A percentile compares a stretch with the other conserved stretches of the same genome.
Evolutionary conservation across 2,888 invertebrate species (phyloP).

Genomic region (Podotricha telesiphe): DNA sequence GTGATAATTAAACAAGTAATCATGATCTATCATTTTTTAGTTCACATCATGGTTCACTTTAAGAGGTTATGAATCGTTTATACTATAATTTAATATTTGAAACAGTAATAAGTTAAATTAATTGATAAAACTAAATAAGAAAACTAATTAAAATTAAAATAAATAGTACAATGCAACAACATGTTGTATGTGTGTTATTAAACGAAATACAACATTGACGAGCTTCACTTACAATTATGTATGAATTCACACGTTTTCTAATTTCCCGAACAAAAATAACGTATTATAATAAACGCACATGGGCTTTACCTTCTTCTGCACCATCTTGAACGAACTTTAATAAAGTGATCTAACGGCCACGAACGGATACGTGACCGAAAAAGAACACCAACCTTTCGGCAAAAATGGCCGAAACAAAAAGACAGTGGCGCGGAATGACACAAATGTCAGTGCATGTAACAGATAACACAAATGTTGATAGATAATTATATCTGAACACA

Average conservation of each 20-base stretch:
- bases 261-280: conserved; percentile 60
- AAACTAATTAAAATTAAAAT: not conserved
- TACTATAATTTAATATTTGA: conserved; percentile 33
- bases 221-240: conserved; percentile 49
- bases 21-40: conserved; percentile 57
- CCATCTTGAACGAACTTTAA: conserved; percentile 78
- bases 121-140: not conserved
- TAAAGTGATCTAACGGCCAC: conserved; percentile 78
- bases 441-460: conserved; percentile 39
- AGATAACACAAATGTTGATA: conserved; percentile 33
- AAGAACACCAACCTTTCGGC: conserved; percentile 78
- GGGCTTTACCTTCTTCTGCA: conserved; percentile 83
- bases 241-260: conserved; percentile 48
- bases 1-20: conserved; percentile 66
- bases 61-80: conserved; percentile 58
- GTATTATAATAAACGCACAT: conserved; percentile 72
- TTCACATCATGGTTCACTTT: conserved; percentile 68
- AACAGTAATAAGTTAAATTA: not conserved
- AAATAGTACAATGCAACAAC: not conserved
- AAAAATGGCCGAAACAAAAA: conserved; percentile 81
- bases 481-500: not conserved
- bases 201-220: conserved; percentile 53
- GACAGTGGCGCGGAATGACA: conserved; percentile 46
- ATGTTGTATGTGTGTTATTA: conserved; percentile 40
- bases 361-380: conserved; percentile 79